A percentile compares a stretch with the other conserved stretches of the same genome.
Conservation (phyloP, 2,888 invertebrate species). For the Morpho deidamia region DNA sequence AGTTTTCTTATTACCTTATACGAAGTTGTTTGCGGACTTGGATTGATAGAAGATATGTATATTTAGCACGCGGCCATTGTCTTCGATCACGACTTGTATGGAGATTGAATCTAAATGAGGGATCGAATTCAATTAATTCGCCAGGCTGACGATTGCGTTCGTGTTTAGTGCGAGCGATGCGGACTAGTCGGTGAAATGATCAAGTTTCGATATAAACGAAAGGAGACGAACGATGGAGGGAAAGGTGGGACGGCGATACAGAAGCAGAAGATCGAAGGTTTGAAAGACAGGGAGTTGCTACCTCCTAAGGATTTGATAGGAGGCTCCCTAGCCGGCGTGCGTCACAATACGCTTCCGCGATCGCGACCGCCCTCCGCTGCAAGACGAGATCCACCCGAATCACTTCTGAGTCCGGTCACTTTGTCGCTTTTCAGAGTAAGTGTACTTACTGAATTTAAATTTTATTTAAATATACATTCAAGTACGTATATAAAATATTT, state of each 20-base stretch:
- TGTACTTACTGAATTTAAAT: constrained; percentile 24
- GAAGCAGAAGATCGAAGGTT: constrained; percentile 69
- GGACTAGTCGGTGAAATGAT: constrained; percentile 74
- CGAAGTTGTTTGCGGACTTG: constrained; percentile 45
- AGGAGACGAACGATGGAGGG: constrained; percentile 61
- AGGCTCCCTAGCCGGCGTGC: constrained; percentile 58
- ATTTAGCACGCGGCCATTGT: constrained; percentile 62
- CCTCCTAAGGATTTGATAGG: constrained; percentile 66
- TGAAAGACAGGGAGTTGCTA: constrained; percentile 61
- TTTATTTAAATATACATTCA: background rate
- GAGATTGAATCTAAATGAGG: constrained; percentile 47
- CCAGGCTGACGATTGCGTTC: constrained; percentile 27
- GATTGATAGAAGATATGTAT: constrained; percentile 44
- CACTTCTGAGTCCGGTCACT: constrained; percentile 55
- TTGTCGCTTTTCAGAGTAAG: constrained; percentile 68
- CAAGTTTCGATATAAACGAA: constrained; percentile 82
- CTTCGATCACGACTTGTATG: constrained; percentile 44
- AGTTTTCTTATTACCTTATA: constrained; percentile 64
- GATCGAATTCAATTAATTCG: constrained; percentile 34
- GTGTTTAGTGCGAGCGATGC: constrained; percentile 47
- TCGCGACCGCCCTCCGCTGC: constrained; percentile 51
- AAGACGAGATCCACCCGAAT: constrained; percentile 42
- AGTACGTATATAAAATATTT: background rate
- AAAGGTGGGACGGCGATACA: constrained; percentile 58
- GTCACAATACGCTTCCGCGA: constrained; percentile 68